Conservation (phyloP, 2,888 invertebrate genomes). For the Phengaris arion region DNA sequence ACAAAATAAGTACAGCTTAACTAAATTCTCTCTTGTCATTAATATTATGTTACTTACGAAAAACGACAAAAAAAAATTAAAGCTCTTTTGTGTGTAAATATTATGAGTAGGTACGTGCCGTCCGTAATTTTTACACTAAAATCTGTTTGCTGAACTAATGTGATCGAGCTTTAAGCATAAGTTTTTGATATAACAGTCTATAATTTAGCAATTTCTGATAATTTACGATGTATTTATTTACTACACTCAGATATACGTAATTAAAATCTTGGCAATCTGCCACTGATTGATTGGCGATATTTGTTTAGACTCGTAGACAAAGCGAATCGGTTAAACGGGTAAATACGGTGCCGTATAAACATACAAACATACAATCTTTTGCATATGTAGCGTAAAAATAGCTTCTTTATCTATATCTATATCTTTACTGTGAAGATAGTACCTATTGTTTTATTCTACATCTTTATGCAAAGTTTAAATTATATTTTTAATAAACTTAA, state of each 20-base stretch:
- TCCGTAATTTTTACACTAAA: background rate
- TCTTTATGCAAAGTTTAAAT: background rate
- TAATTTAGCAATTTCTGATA: constrained; percentile 18
- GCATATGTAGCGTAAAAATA: background rate
- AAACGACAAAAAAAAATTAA: background rate
- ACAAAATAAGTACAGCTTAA: background rate
- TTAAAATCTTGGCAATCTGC: constrained; percentile 24
- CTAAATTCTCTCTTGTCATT: background rate
- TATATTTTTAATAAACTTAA: too few species aligned
- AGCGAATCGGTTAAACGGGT: background rate
- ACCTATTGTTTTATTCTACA: background rate
- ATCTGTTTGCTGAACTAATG: background rate
- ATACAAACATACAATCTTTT: background rate
- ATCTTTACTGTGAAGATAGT: background rate
- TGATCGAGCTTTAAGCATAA: background rate
- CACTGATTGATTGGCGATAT: constrained; percentile 10
- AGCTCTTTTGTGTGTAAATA: background rate
- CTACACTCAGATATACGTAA: constrained; percentile 12
- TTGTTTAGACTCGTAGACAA: constrained; percentile 21
- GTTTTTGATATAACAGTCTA: constrained; percentile 14
- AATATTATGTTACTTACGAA: background rate
- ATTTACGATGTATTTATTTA: constrained; percentile 19
- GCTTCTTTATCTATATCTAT: background rate
- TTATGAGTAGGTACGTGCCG: background rate
- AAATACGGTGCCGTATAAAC: background rate